Percentiles rank a stretch among this genome's conserved stretches.
Evolutionary conservation across 2,113 vertebrate genomes (phyloP).

Genomic region (Cynoglossus semilaevis): DNA sequence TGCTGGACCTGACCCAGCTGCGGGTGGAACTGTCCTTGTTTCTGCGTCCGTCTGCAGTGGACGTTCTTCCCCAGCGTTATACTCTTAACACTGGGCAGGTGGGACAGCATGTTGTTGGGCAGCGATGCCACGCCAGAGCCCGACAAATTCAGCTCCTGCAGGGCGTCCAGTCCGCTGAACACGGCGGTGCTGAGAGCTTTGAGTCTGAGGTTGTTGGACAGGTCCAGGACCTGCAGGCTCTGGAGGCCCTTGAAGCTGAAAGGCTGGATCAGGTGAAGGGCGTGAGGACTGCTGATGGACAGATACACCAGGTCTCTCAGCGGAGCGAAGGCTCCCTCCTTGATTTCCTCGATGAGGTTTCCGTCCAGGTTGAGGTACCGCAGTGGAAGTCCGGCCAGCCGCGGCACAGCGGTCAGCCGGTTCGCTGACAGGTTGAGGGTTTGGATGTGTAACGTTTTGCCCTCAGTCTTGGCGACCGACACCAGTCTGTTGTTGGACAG

Average conservation of each 20-base stretch:
- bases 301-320: constrained; percentile 85
- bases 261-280: constrained; percentile 74
- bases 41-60: constrained; percentile 86
- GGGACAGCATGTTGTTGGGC: constrained; percentile 78
- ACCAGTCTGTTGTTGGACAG: constrained; percentile 85
- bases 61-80: constrained; percentile 78
- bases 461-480: constrained; percentile 53
- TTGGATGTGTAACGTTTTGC: constrained; percentile 77
- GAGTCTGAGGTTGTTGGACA: constrained; percentile 84
- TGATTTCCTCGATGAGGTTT: constrained; percentile 79
- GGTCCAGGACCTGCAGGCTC: constrained; percentile 87
- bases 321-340: constrained; percentile 77
- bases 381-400: constrained; percentile 80
- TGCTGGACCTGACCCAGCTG: constrained; percentile 81
- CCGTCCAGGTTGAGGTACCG: constrained; percentile 87
- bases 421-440: constrained; percentile 88
- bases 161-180: constrained; percentile 80
- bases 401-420: constrained; percentile 74
- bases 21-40: constrained; percentile 86
- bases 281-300: constrained; percentile 80
- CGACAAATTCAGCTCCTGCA: constrained; percentile 90
- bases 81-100: constrained; percentile 87
- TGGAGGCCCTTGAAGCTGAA: constrained; percentile 80
- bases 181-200: constrained; percentile 74
- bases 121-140: constrained; percentile 77